phyloP scores from a whole-genome alignment of 2,797 vertebrate genomes.

The Parotocinclus haroldoi region DNA sequence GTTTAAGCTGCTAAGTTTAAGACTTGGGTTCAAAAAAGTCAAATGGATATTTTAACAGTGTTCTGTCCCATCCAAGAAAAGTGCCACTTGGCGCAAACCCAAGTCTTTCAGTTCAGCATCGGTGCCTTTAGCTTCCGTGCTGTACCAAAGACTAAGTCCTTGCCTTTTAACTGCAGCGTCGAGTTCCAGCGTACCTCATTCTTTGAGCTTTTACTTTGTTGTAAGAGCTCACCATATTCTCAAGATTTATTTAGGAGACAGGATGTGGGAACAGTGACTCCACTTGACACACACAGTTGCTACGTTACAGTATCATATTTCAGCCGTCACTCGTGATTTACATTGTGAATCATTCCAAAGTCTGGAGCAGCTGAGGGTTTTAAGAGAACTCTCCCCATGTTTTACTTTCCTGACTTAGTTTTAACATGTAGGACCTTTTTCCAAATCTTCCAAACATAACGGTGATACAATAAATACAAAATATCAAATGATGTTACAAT shows the following conservation, averaged over 20 bases:
- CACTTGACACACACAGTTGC: constrained; percentile 11
- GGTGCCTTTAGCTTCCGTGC: neutral
- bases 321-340: constrained; percentile 32
- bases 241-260: constrained; percentile 14
- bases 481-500: too few relatives aligned
- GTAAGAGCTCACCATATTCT: neutral
- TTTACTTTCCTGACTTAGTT: too few relatives aligned
- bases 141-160: neutral
- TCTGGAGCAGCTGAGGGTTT: constrained; percentile 19
- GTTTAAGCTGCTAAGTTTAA: too few relatives aligned
- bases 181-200: neutral
- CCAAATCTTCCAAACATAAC: too few relatives aligned
- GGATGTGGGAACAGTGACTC: constrained; percentile 16
- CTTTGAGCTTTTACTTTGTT: neutral
- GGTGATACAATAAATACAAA: too few relatives aligned
- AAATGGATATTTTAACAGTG: too few relatives aligned
- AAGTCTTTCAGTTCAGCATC: too few relatives aligned
- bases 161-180: neutral
- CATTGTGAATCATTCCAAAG: constrained; percentile 25
- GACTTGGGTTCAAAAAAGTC: too few relatives aligned
- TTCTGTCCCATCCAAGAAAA: neutral
- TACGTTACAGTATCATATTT: constrained; percentile 26
- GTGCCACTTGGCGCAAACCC: too few relatives aligned
- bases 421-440: too few relatives aligned
- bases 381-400: neutral